phyloP scores from a whole-genome alignment of 2,888 invertebrate species.

The Pristionchus exspectatus region DNA sequence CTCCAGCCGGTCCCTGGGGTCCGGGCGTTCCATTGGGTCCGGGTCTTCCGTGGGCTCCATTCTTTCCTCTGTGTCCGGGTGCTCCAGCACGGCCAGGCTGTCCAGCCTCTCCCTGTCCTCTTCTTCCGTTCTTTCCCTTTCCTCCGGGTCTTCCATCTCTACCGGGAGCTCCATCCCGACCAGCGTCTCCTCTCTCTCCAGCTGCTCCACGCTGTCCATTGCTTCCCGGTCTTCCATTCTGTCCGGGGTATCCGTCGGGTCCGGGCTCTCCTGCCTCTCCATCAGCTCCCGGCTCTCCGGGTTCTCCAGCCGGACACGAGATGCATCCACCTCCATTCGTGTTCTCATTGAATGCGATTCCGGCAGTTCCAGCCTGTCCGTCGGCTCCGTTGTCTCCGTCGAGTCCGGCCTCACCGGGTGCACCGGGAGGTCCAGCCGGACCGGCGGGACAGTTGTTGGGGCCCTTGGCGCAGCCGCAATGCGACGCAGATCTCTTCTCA shows the following conservation, averaged over 20 bases:
- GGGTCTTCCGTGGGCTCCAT: conserved; percentile 62
- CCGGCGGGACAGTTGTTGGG: conserved; percentile 53
- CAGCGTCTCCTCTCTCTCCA: conserved; percentile 47
- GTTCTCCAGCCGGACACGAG: conserved; percentile 67
- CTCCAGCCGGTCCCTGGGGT: conserved; percentile 62
- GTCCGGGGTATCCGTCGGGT: conserved; percentile 46
- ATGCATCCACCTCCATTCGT: conserved; percentile 63
- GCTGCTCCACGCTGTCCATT: conserved; percentile 42
- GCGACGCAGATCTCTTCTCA: conserved; percentile 8
- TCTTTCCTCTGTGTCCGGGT: conserved; percentile 62
- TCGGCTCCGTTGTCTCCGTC: conserved; percentile 69
- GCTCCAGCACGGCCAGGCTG: conserved; percentile 61
- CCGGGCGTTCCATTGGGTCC: conserved; percentile 62
- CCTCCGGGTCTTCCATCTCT: conserved; percentile 58
- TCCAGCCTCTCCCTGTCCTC: conserved; percentile 62
- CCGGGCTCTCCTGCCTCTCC: conserved; percentile 59
- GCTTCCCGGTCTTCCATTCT: conserved; percentile 28
- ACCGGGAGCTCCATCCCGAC: conserved; percentile 60
- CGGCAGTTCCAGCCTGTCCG: conserved; percentile 59
- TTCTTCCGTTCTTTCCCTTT: conserved; percentile 35
- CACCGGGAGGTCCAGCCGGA: conserved; percentile 65
- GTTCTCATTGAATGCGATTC: conserved; percentile 13
- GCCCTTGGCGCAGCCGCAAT: conserved; percentile 51
- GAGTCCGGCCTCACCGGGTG: conserved; percentile 67
- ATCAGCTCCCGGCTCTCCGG: conserved; percentile 63